These are phyloP conservation scores for Rhinophrynus dorsalis DNA, from an alignment of 2,797 vertebrate genomes.

Conservation along the genomic window DNA sequence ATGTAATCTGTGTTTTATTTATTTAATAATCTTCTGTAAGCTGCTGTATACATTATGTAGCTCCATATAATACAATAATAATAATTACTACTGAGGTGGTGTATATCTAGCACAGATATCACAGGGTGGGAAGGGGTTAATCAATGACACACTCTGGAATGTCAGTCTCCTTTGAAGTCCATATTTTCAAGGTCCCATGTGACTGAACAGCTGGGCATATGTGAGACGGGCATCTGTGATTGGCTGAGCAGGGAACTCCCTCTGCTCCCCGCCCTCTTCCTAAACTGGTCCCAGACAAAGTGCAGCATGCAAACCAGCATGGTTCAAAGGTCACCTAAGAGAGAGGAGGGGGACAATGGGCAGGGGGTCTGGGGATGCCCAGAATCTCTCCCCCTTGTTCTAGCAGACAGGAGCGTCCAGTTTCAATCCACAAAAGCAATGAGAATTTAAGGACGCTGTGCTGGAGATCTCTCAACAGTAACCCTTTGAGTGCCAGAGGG, in stretches of 20 bases:
- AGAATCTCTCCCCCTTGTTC: rapidly evolving
- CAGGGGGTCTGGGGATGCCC: not conserved
- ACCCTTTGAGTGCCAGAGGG: too few species aligned
- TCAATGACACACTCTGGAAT: not conserved
- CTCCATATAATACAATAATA: too few species aligned
- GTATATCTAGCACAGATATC: too few species aligned
- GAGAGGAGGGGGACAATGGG: not conserved
- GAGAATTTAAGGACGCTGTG: too few species aligned
- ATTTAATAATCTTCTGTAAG: too few species aligned
- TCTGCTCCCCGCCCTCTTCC: not conserved
- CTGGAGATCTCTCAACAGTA: too few species aligned
- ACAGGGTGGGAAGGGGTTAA: constrained; percentile 1
- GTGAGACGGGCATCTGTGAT: constrained; percentile 67
- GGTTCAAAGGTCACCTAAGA: not conserved
- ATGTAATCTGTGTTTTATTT: too few species aligned
- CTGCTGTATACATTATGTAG: too few species aligned
- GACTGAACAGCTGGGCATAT: constrained; percentile 70
- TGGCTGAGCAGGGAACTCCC: constrained; percentile 67
- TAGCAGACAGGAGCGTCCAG: too few species aligned
- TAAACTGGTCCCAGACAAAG: not conserved
- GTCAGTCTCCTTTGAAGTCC: not conserved
- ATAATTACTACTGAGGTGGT: too few species aligned
- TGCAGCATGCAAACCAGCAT: not conserved
- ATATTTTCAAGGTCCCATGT: not conserved
- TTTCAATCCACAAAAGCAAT: too few species aligned